phyloP scores from a whole-genome alignment of 2,888 invertebrate species.

The Hyposoter didymator region DNA sequence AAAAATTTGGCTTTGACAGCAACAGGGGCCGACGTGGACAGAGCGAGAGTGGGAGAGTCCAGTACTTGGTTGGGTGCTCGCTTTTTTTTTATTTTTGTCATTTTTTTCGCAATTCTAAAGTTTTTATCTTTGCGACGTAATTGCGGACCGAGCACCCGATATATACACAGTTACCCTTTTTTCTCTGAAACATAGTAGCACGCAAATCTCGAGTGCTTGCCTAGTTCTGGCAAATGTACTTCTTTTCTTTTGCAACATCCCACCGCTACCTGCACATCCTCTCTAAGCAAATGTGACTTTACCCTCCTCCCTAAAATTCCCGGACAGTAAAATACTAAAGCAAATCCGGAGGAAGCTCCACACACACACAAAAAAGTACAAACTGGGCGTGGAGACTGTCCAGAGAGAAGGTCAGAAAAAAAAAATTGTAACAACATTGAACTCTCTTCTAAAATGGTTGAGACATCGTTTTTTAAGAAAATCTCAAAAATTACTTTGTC shows the following conservation, averaged over 20 bases:
- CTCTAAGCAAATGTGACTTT: conserved; percentile 18
- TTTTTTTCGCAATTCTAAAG: not conserved
- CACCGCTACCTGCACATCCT: conserved; percentile 36
- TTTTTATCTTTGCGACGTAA: not conserved
- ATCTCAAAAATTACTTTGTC: too few species aligned
- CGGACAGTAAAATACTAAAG: conserved; percentile 33
- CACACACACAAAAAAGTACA: not conserved
- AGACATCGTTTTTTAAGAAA: too few species aligned
- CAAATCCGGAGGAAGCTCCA: not conserved
- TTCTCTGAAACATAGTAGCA: conserved; percentile 11
- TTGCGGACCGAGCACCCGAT: not conserved
- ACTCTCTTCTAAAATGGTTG: too few species aligned
- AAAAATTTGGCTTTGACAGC: not conserved
- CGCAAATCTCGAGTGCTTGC: conserved; percentile 16
- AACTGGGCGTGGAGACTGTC: conserved; percentile 16
- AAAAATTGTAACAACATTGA: too few species aligned
- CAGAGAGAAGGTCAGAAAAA: not conserved
- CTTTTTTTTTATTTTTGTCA: too few species aligned
- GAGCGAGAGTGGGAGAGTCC: too few species aligned
- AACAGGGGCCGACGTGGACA: too few species aligned
- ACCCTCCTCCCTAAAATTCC: conserved; percentile 38
- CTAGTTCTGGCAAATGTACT: conserved; percentile 11
- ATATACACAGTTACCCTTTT: not conserved
- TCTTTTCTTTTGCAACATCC: conserved; percentile 39
- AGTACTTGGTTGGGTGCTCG: too few species aligned